These are phyloP conservation scores for Anarsia innoxiella DNA, from an alignment of 2,888 invertebrate species.

Conservation along the genomic window DNA sequence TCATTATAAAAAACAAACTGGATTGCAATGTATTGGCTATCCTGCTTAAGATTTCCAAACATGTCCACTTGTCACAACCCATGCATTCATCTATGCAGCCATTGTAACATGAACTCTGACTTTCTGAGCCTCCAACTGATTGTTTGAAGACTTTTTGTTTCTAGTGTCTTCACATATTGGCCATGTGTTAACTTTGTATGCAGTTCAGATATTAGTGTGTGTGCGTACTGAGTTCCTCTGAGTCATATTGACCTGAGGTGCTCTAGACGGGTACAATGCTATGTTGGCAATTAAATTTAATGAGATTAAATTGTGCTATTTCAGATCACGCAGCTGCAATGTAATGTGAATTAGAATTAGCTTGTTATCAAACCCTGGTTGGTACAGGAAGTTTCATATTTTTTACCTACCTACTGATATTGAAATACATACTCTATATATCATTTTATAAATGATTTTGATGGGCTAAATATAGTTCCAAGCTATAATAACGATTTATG, in stretches of 20 bases:
- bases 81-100: constrained; percentile 4
- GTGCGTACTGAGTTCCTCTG: constrained; percentile 31
- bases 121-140: too few relatives aligned
- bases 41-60: constrained; percentile 7
- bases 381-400: constrained; percentile 31
- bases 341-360: constrained; percentile 25
- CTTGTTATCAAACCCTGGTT: constrained; percentile 40
- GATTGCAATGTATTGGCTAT: constrained; percentile 3
- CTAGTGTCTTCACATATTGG: constrained; percentile 27
- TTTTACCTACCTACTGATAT: too few relatives aligned
- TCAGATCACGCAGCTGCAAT: constrained; percentile 50
- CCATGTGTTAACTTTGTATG: constrained; percentile 43
- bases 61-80: constrained; percentile 1
- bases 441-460: too few relatives aligned
- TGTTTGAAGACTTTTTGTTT: too few relatives aligned
- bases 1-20: not conserved
- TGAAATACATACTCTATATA: too few relatives aligned
- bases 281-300: constrained; percentile 63
- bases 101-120: not conserved
- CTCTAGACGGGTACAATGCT: constrained; percentile 56
- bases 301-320: constrained; percentile 65
- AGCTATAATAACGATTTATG: too few relatives aligned
- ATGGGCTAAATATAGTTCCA: too few relatives aligned
- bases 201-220: constrained; percentile 27
- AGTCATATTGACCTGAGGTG: constrained; percentile 53